phyloP scores from a whole-genome alignment of 2,797 vertebrate species.

The Lates japonicus region DNA sequence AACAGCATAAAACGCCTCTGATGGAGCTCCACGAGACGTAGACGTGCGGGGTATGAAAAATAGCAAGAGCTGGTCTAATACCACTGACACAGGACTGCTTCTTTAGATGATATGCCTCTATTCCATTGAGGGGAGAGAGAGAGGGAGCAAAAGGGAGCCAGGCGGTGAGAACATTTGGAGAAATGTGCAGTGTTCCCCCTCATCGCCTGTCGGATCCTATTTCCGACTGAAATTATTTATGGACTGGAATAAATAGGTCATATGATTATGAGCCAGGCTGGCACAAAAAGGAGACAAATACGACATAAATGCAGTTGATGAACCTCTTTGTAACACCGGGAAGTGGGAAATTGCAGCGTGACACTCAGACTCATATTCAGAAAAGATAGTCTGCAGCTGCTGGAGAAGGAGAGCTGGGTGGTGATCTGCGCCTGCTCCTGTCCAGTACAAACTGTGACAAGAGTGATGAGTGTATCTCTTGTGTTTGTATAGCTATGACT shows the following conservation, averaged over 20 bases:
- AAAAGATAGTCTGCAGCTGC: slow-evolving; percentile 49
- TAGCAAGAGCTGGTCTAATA: slow-evolving; percentile 22
- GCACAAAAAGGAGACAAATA: slow-evolving; percentile 63
- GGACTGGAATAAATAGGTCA: slow-evolving; percentile 72
- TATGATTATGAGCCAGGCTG: slow-evolving; percentile 63
- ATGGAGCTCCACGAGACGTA: slow-evolving; percentile 27
- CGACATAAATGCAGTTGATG: slow-evolving; percentile 56
- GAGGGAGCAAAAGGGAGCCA: slow-evolving; percentile 24
- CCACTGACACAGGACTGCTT: slow-evolving; percentile 14
- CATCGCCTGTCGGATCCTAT: slow-evolving; percentile 56
- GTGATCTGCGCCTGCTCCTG: slow-evolving; percentile 11
- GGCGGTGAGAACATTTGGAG: slow-evolving; percentile 46
- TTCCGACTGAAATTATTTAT: slow-evolving; percentile 70
- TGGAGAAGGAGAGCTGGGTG: slow-evolving; percentile 34
- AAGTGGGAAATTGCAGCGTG: slow-evolving; percentile 50
- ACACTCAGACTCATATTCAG: slow-evolving; percentile 22
- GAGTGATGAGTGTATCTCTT: neutral
- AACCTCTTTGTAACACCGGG: slow-evolving; percentile 37
- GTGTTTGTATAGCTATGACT: neutral
- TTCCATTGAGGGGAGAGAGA: slow-evolving; percentile 38
- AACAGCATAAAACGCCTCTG: slow-evolving; percentile 40
- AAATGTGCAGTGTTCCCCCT: slow-evolving; percentile 51
- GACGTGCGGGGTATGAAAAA: slow-evolving; percentile 35
- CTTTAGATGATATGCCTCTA: slow-evolving; percentile 34
- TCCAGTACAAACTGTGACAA: neutral